Conservation (phyloP, 2,888 invertebrate genomes). For the Chelonus formosanus region DNA sequence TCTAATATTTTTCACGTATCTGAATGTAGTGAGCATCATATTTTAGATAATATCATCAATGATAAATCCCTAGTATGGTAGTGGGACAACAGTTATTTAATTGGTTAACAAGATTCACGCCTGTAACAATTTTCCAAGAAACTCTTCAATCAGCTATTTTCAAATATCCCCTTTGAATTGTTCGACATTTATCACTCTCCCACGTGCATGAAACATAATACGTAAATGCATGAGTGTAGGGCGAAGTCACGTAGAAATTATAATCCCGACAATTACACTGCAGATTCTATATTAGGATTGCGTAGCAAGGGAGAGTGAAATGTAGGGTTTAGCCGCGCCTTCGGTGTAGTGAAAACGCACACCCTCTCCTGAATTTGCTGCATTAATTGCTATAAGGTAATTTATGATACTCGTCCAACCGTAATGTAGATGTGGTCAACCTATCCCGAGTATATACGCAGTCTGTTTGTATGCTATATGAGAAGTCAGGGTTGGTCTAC, state of each 20-base stretch:
- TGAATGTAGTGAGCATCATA: no score
- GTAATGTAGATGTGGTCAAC: conserved; percentile 24
- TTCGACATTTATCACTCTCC: conserved; percentile 2
- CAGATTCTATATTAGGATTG: no score
- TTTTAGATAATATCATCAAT: conserved; percentile 19
- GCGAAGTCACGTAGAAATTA: no score
- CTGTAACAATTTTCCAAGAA: no score
- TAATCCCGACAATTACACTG: no score
- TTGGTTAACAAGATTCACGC: no score
- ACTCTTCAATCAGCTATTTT: no score
- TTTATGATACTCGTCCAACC: conserved; percentile 4
- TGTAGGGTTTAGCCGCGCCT: conserved; percentile 31
- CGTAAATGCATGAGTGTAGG: not conserved
- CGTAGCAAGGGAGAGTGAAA: conserved; percentile 36
- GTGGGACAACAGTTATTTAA: no score
- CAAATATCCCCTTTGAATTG: no score
- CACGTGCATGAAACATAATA: not conserved
- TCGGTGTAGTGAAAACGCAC: conserved; percentile 16
- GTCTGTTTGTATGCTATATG: not conserved
- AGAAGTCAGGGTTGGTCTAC: conserved; percentile 19
- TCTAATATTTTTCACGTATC: no score
- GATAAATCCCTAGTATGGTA: not conserved
- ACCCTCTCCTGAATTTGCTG: conserved; percentile 31
- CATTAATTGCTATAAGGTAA: conserved; percentile 31
- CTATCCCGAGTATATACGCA: conserved; percentile 11